These are phyloP conservation scores for Drosophila nikananu DNA, from an alignment of 1,140 invertebrate genomes.

Conservation along the genomic window DNA sequence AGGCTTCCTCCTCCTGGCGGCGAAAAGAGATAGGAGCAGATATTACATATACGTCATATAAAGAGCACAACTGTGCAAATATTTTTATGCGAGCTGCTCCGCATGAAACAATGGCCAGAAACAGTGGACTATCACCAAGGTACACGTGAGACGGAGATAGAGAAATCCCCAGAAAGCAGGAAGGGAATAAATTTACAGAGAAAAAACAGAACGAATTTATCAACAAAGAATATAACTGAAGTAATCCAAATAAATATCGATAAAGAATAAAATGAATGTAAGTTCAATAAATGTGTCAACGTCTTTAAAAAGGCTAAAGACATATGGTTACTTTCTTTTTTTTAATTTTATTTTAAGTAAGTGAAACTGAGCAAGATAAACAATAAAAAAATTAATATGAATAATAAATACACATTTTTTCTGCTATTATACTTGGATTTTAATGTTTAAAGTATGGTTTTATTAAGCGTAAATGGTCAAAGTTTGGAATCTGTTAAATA, in stretches of 20 bases:
- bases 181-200: background rate
- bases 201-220: background rate
- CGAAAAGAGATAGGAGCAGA: constrained; percentile 13
- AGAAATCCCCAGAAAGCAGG: background rate
- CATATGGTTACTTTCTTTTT: too few relatives aligned
- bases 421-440: too few relatives aligned
- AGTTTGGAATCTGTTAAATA: too few relatives aligned
- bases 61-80: constrained; percentile 75
- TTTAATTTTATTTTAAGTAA: too few relatives aligned
- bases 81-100: constrained; percentile 55
- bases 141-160: background rate
- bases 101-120: constrained; percentile 61
- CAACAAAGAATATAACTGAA: too few relatives aligned
- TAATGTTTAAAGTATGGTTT: too few relatives aligned
- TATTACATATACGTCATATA: constrained; percentile 63
- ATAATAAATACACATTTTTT: too few relatives aligned
- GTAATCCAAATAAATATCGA: background rate
- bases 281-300: background rate
- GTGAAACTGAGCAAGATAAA: too few relatives aligned
- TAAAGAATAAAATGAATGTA: background rate
- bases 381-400: too few relatives aligned
- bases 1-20: constrained; percentile 66
- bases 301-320: background rate
- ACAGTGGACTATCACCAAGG: constrained; percentile 44
- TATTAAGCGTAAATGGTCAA: too few relatives aligned